These are phyloP conservation scores for Danaus plexippus DNA, from an alignment of 1,140 invertebrate genomes.

Conservation along the genomic window DNA sequence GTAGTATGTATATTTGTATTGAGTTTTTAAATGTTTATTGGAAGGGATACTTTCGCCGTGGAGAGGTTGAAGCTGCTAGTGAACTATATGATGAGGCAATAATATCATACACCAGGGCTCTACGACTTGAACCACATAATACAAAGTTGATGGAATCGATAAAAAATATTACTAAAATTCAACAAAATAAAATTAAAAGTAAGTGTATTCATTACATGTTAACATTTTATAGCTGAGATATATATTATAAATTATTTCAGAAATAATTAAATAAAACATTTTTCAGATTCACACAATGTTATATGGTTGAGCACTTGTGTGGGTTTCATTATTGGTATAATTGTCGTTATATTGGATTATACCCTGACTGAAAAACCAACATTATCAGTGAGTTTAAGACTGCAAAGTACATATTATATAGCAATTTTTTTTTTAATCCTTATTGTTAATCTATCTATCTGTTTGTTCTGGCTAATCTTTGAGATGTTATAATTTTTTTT, in stretches of 20 bases:
- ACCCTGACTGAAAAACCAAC: conserved; percentile 78
- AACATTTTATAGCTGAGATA: not conserved
- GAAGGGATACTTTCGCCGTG: conserved; percentile 85
- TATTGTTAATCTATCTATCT: too few relatives aligned
- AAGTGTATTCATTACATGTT: conserved; percentile 8
- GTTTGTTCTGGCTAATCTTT: too few relatives aligned
- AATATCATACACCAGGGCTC: conserved; percentile 79
- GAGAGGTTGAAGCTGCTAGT: conserved; percentile 82
- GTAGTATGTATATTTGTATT: not conserved
- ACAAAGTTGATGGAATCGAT: conserved; percentile 77
- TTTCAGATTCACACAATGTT: conserved; percentile 79
- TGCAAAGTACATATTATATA: too few relatives aligned
- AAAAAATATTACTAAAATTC: conserved; percentile 73
- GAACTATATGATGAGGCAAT: conserved; percentile 79
- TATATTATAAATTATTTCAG: not conserved
- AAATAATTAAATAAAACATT: conserved; percentile 1
- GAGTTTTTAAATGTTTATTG: conserved; percentile 27
- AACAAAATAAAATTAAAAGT: conserved; percentile 73
- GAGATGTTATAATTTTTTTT: too few relatives aligned
- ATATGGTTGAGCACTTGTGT: conserved; percentile 83
- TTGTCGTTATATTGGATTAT: conserved; percentile 80
- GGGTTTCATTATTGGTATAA: conserved; percentile 80
- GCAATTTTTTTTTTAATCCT: too few relatives aligned
- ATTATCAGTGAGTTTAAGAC: conserved; percentile 72
- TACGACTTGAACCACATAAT: conserved; percentile 80